Evolutionary conservation across 1,140 invertebrate species (phyloP).

Genomic region (Drosophila kohkoa): DNA sequence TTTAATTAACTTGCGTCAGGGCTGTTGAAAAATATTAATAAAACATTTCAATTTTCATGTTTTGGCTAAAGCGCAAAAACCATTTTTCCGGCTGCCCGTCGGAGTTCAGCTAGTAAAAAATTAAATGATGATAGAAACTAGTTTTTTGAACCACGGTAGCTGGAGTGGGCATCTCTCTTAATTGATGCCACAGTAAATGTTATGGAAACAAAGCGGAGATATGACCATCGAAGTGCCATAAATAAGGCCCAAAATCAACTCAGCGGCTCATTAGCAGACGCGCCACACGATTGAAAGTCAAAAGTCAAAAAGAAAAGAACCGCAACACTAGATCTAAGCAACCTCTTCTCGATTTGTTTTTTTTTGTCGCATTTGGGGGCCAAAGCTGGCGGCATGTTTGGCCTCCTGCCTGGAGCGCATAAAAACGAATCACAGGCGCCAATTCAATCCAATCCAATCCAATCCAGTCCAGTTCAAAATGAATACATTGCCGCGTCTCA

Average conservation of each 20-base stretch:
- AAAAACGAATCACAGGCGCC: conserved; percentile 28
- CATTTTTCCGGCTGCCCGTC: conserved; percentile 32
- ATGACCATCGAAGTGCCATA: conserved; percentile 58
- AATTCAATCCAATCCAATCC: conserved; percentile 17
- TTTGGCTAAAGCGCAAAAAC: conserved; percentile 30
- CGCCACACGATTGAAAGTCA: conserved; percentile 1
- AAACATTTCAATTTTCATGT: conserved; percentile 79
- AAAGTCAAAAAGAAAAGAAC: not conserved
- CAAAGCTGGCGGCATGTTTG: conserved; percentile 23
- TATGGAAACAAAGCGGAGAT: conserved; percentile 76
- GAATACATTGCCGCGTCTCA: conserved; percentile 34
- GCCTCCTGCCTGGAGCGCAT: conserved; percentile 27
- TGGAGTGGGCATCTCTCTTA: conserved; percentile 48
- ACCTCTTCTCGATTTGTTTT: not conserved
- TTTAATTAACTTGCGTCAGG: conserved; percentile 76
- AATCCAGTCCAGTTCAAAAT: conserved; percentile 34
- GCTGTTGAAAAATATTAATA: conserved; percentile 78
- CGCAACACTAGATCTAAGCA: conserved; percentile 19
- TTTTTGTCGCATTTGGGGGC: not conserved
- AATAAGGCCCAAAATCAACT: conserved; percentile 61
- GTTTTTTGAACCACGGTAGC: conserved; percentile 50
- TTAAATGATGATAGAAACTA: conserved; percentile 33
- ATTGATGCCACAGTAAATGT: conserved; percentile 73
- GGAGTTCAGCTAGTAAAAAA: not conserved
- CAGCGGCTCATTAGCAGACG: conserved; percentile 63